These are phyloP conservation scores for Syncerus caffer DNA, from an alignment of 2,797 vertebrate species.

Conservation along the genomic window DNA sequence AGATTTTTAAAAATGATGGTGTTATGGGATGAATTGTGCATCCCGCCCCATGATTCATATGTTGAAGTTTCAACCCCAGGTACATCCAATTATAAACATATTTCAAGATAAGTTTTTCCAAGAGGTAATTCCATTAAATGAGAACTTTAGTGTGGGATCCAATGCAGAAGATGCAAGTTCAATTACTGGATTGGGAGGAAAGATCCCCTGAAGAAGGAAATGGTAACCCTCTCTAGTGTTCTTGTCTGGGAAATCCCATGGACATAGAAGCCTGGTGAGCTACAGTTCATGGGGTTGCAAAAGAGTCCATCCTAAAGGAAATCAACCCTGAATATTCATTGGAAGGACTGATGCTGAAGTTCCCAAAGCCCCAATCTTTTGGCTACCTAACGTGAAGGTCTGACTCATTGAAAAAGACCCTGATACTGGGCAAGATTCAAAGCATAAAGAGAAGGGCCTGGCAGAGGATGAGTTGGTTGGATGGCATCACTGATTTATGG, in stretches of 20 bases:
- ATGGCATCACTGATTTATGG: background rate
- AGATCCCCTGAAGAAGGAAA: background rate
- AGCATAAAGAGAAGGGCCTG: background rate
- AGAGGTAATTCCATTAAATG: background rate
- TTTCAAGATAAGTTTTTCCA: background rate
- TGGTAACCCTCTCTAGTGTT: background rate
- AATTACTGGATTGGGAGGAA: background rate
- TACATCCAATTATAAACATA: background rate
- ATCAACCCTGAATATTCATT: background rate
- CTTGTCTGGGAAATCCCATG: background rate
- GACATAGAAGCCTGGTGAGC: background rate
- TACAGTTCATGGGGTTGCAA: background rate
- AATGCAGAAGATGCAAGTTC: background rate
- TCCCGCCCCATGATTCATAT: background rate
- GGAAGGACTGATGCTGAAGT: background rate
- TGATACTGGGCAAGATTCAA: background rate
- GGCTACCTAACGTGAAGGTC: background rate
- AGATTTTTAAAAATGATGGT: background rate
- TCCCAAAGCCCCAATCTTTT: background rate
- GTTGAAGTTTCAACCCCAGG: background rate
- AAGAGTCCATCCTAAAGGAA: background rate
- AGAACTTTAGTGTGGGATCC: background rate
- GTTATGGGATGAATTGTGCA: background rate
- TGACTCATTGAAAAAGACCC: background rate
- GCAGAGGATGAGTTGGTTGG: background rate